Evolutionary conservation across 1,140 invertebrate species (phyloP).

Genomic region (Odontomachus brunneus): DNA sequence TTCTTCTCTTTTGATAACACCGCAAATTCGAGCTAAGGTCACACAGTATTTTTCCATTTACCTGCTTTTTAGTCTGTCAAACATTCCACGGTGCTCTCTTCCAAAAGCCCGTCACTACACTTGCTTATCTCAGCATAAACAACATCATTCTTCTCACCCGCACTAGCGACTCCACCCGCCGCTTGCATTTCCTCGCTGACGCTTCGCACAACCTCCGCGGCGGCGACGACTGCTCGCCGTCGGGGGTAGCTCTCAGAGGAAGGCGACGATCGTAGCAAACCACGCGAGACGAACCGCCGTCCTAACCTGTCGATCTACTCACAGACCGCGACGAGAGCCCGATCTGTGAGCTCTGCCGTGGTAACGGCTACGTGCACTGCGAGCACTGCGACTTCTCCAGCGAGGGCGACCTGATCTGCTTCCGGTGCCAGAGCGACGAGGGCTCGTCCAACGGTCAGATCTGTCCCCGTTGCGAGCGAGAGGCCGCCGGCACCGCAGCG

Average conservation of each 20-base stretch:
- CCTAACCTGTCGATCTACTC: conserved; percentile 40
- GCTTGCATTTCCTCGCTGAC: conserved; percentile 22
- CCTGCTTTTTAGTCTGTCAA: no score
- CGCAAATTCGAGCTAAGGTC: no score
- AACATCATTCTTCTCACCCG: not conserved
- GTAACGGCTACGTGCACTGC: conserved; percentile 70
- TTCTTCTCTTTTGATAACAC: no score
- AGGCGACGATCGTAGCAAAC: conserved; percentile 2
- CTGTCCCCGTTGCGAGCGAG: conserved; percentile 74
- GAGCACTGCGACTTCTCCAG: conserved; percentile 77
- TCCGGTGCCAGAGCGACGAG: conserved; percentile 79
- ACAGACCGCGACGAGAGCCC: conserved; percentile 71
- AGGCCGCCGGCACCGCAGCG: conserved; percentile 23
- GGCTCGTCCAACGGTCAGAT: conserved; percentile 72
- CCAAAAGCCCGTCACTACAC: not conserved
- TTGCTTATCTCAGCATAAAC: not conserved
- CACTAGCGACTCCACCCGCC: not conserved
- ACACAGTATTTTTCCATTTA: no score
- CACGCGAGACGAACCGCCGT: conserved; percentile 31
- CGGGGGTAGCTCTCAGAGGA: conserved; percentile 12
- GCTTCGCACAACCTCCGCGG: conserved; percentile 19
- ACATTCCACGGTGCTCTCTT: no score
- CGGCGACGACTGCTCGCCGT: not conserved
- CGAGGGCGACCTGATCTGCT: conserved; percentile 81
- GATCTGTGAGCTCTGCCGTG: conserved; percentile 72